Evolutionary conservation across 2,113 vertebrate species (phyloP), one percentile per base, ranked within the genome.

Genomic region (Glaucidium brasilianum): DNA sequence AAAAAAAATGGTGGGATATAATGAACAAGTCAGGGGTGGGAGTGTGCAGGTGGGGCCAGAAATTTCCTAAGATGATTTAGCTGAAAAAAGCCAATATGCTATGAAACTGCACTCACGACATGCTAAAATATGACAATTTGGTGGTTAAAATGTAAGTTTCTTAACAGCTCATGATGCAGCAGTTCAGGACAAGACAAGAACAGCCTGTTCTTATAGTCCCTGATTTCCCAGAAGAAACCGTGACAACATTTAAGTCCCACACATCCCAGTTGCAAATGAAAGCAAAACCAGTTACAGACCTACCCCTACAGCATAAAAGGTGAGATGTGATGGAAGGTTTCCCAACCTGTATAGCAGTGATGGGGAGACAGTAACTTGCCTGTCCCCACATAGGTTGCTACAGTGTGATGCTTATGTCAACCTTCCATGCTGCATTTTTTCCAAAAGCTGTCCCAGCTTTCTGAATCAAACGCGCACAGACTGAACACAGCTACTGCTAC

Each of bases 311-410:
- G 47, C 11, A 25, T 1, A 5, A 37, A 9, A 12, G 23, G 49
- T 7, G 59, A 73, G 35, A 55, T 7, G 9, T 0, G 0, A 52
- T 6, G 14, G 27, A 59, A 64, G 15, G 20, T 64, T 52, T 23
- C 30, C 12, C 9, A 1, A 4, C 37, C 67, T 1, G 0, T 14
- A 39, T 5, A 47, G 58, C 39, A 26, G 47, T 1, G 2, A 26
- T 1, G 58, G 37, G 32, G 45, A 66, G 71, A 74, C 3, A 2
- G 50, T 10, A 62, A 23, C 37, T 55, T 71, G 39, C 47, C 47
- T 4, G 4, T 52, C 29, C 59, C 53, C 34, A 39, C 71, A 52
- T 27, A 37, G 66, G 47, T 56, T 32, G 11, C 49, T 55, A 27
- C 1, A 0, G 26, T 27, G 22, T 0, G 2, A 55, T 30, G 22